A percentile compares a stretch with the other conserved stretches of the same genome.
Evolutionary conservation across 2,113 vertebrate genomes (phyloP).

Genomic region (zebrafish (Danio rerio)): DNA sequence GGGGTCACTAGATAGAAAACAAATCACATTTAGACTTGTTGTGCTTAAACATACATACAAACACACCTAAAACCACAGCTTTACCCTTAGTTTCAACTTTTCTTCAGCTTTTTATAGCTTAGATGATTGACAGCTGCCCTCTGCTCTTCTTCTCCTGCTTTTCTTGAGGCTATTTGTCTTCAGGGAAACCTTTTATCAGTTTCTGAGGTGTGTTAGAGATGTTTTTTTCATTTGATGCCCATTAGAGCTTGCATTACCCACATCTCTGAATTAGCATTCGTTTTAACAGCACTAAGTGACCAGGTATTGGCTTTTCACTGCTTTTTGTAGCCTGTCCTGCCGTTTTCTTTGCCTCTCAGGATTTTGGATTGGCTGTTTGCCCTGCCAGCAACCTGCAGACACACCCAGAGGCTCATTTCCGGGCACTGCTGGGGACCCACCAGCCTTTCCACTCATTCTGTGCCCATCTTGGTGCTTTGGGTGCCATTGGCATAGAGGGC

Average conservation of each 20-base stretch:
- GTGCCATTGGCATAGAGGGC: conserved; percentile 19
- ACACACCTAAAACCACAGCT: conserved; percentile 69
- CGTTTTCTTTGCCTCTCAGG: not conserved
- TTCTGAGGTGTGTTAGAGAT: not conserved
- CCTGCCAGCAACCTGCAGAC: conserved; percentile 14
- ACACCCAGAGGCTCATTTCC: conserved; percentile 26
- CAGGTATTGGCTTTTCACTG: not conserved
- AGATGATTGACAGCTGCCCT: not conserved
- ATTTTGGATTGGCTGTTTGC: not conserved
- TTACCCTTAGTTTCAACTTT: conserved; percentile 68
- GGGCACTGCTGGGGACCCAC: conserved; percentile 10
- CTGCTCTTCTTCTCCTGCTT: not conserved
- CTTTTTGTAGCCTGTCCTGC: not conserved
- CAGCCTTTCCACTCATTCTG: not conserved
- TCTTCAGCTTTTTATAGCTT: conserved; percentile 15
- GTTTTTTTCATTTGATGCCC: not conserved
- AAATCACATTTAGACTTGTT: conserved; percentile 26
- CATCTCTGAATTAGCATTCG: not conserved
- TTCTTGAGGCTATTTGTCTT: not conserved
- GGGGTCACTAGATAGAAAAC: not conserved
- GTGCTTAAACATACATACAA: conserved; percentile 71
- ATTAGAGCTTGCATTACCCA: not conserved
- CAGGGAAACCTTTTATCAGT: not conserved
- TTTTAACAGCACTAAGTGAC: not conserved
- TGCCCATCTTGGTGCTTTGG: conserved; percentile 2